These are phyloP conservation scores for Toxonevra muliebris DNA, from an alignment of 2,888 invertebrate genomes.

Conservation along the genomic window DNA sequence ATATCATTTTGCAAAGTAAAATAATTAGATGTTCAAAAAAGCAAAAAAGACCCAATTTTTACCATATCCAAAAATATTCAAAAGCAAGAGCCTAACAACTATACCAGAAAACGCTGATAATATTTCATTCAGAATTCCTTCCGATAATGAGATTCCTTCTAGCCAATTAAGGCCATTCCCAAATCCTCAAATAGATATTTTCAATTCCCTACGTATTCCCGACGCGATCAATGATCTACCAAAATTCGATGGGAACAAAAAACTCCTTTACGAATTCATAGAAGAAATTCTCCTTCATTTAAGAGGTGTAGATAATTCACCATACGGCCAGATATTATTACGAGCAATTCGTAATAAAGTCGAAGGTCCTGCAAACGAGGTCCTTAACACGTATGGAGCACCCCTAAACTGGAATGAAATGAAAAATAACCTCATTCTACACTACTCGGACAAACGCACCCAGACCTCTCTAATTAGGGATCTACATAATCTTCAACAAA, in stretches of 20 bases:
- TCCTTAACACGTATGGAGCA: not conserved
- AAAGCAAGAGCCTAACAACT: not conserved
- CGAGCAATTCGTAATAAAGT: too few species aligned
- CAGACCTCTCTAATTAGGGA: slow-evolving; percentile 26
- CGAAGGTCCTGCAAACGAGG: too few species aligned
- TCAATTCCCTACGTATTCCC: not conserved
- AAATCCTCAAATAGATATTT: not conserved
- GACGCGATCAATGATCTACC: slow-evolving; percentile 14
- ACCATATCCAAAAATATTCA: not conserved
- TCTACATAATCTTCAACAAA: slow-evolving; percentile 28
- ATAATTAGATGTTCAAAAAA: too few species aligned
- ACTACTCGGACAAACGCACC: slow-evolving; percentile 16
- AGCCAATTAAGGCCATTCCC: not conserved
- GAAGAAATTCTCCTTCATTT: slow-evolving; percentile 27
- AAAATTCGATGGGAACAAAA: slow-evolving; percentile 5
- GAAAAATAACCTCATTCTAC: not conserved
- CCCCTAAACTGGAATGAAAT: not conserved
- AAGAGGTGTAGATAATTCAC: too few species aligned
- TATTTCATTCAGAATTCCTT: not conserved
- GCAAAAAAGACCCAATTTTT: too few species aligned
- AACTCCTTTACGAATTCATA: slow-evolving; percentile 6
- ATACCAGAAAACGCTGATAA: slow-evolving; percentile 4
- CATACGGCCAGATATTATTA: too few species aligned
- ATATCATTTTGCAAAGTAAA: too few species aligned
- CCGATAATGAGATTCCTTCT: not conserved